phyloP scores from a whole-genome alignment of 2,113 vertebrate species.

The Urocynchramus pylzowi region DNA sequence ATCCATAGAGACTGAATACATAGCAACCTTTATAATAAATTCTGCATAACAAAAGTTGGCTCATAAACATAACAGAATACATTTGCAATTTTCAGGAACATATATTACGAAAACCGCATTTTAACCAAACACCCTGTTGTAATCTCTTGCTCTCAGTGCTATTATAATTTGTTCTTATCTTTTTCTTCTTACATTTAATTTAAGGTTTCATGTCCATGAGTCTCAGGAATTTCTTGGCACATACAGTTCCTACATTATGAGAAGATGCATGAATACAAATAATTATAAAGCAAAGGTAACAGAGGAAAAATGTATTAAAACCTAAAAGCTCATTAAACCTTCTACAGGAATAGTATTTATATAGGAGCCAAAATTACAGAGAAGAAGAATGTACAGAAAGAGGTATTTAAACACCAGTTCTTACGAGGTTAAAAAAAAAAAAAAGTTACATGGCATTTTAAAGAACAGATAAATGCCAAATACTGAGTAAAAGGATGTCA shows the following conservation, averaged over 20 bases:
- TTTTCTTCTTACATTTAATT: constrained; percentile 37
- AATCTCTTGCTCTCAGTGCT: constrained; percentile 22
- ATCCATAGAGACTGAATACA: neutral
- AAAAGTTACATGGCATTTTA: neutral
- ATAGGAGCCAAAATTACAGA: neutral
- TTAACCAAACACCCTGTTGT: constrained; percentile 32
- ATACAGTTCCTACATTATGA: constrained; percentile 1
- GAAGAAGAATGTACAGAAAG: neutral
- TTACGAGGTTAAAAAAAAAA: neutral
- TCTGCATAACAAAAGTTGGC: constrained; percentile 16
- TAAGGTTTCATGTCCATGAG: constrained; percentile 21
- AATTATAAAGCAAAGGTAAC: constrained; percentile 8
- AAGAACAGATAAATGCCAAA: constrained; percentile 30
- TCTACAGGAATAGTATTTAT: neutral
- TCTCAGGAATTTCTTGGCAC: constrained; percentile 35
- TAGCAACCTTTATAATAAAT: neutral
- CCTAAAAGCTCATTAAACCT: constrained; percentile 5
- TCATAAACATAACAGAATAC: constrained; percentile 12
- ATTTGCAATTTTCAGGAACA: constrained; percentile 41
- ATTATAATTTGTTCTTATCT: constrained; percentile 45
- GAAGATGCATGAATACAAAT: neutral
- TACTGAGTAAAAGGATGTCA: neutral
- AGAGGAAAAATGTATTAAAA: neutral
- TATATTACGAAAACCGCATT: neutral
- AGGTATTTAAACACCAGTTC: neutral